Conservation (phyloP, 2,888 invertebrate genomes). For the Platerodrilus igneus region DNA sequence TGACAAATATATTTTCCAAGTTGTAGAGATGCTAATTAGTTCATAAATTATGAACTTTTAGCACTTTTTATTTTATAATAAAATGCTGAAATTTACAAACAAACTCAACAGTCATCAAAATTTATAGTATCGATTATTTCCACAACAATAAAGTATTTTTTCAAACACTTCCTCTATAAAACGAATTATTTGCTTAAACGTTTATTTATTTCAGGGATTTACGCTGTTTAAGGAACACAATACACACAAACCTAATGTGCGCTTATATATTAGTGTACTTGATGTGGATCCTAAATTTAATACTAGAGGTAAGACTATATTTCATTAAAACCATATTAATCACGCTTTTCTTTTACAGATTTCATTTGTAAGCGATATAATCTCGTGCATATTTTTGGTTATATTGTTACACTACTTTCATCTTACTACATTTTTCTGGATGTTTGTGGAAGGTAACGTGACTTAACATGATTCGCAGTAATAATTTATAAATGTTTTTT, state of each 20-base stretch:
- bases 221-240: constrained; percentile 85
- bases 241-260: constrained; percentile 91
- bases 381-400: constrained; percentile 69
- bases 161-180: no score
- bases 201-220: constrained; percentile 70
- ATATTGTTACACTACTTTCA: constrained; percentile 87
- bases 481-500: no score
- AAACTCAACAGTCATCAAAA: no score
- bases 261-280: constrained; percentile 87
- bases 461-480: no score
- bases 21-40: no score
- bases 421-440: constrained; percentile 96
- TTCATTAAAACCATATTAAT: not conserved
- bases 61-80: no score
- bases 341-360: constrained; percentile 37
- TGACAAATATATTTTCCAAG: no score
- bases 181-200: constrained; percentile 13
- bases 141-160: no score
- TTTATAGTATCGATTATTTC: no score
- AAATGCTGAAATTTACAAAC: no score
- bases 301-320: constrained; percentile 62
- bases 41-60: no score
- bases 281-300: constrained; percentile 83
- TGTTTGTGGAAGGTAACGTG: constrained; percentile 87
- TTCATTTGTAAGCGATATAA: constrained; percentile 42